A percentile compares a stretch with the other conserved stretches of the same genome.
These are phyloP conservation scores for Sylvia borin DNA, from an alignment of 2,797 vertebrate genomes.

Conservation along the genomic window DNA sequence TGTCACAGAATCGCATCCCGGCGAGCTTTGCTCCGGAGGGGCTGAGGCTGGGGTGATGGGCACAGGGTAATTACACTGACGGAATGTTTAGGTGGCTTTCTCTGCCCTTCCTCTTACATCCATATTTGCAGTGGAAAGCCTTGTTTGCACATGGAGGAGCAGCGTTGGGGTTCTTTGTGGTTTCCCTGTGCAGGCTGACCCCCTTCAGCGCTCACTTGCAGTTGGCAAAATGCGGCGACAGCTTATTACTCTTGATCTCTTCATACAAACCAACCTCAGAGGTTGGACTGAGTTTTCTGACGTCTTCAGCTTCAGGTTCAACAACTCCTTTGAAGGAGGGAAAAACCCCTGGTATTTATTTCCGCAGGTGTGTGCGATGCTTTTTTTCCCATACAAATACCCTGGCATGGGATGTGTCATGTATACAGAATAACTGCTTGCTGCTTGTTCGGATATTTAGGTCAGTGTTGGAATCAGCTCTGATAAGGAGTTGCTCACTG, in stretches of 20 bases:
- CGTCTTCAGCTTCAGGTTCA: not conserved
- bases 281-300: not conserved
- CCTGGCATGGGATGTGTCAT: rapidly evolving
- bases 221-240: not conserved
- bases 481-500: not conserved
- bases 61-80: not conserved
- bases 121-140: not conserved
- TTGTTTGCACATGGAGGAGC: not conserved
- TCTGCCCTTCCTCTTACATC: not conserved
- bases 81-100: not conserved
- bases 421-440: not conserved
- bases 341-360: not conserved
- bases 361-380: not conserved
- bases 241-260: not conserved
- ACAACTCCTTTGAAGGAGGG: not conserved
- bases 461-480: not conserved
- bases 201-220: not conserved
- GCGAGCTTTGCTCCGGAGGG: not conserved
- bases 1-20: rapidly evolving
- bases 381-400: not conserved
- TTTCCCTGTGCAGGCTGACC: not conserved
- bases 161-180: not conserved
- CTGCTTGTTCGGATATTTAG: not conserved
- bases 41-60: not conserved
- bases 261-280: not conserved